phyloP scores from a whole-genome alignment of 2,797 vertebrate genomes.

The Paedocypris micromegethes region DNA sequence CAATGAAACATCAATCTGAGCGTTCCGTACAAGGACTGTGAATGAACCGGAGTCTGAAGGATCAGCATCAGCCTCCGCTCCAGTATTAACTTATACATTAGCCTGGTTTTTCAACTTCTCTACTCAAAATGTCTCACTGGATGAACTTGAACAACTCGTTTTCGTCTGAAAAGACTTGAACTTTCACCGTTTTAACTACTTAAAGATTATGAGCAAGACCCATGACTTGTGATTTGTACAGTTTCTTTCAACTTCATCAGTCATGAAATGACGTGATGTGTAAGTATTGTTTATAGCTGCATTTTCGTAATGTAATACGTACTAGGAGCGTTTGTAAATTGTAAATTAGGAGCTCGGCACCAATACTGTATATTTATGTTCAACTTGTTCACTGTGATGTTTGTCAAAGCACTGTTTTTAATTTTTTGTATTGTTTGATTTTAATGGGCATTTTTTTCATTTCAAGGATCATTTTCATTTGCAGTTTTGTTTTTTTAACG shows the following conservation, averaged over 20 bases:
- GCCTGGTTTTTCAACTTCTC: neutral
- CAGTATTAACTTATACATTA: constrained; percentile 42
- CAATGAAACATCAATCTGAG: constrained; percentile 88
- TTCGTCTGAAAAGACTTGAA: neutral
- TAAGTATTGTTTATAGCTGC: constrained; percentile 41
- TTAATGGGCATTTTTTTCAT: constrained; percentile 16
- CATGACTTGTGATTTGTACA: constrained; percentile 8
- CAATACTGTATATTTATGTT: constrained; percentile 39
- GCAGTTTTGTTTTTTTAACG: constrained; percentile 36
- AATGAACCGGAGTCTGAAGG: neutral
- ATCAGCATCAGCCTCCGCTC: constrained; percentile 18
- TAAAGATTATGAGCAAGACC: neutral
- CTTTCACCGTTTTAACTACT: no score
- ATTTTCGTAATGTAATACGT: constrained; percentile 40
- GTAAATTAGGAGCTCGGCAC: constrained; percentile 35
- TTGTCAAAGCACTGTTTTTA: constrained; percentile 33
- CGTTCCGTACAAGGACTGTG: constrained; percentile 60
- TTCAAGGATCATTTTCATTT: constrained; percentile 11
- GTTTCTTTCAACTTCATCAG: constrained; percentile 10
- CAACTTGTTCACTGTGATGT: constrained; percentile 23
- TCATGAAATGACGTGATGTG: constrained; percentile 28
- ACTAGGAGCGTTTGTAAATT: constrained; percentile 42
- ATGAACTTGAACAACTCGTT: neutral
- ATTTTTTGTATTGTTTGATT: constrained; percentile 17
- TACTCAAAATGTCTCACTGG: neutral